Evolutionary conservation across 1,140 invertebrate species (phyloP), one percentile per base, ranked within the genome.

Genomic region (Scaptomyza graminum): DNA sequence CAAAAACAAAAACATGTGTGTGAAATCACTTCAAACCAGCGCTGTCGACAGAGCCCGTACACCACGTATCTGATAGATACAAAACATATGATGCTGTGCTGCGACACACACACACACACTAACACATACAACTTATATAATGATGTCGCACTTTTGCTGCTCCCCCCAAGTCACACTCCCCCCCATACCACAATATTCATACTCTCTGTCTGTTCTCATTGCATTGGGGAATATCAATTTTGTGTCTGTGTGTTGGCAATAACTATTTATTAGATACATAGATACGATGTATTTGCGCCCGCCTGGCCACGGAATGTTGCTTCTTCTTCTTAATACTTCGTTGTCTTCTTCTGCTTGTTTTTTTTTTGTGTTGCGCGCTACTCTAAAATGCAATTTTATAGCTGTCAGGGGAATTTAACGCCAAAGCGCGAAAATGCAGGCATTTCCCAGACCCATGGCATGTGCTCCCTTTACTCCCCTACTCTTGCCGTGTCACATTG

Each of bases 311-410:
- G 54, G 61, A 60, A 56, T 51, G 51, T 76, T 63, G 49, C 79
- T 43, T 54, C 51, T 70, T 67, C 16, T 73, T n/a, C n/a, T n/a
- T n/a, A n/a, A n/a, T n/a, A n/a, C n/a, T n/a, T 54, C n/a, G 34
- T 43, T 54, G 28, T 47, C 31, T 47, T 46, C 6, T 6, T 11
- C 12, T 22, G 25, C 37, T 4, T 57, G 50, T 31, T 50, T 15
- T 5, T 41, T 57, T 50, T 68, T 57, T 39, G 13, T 18, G 37
- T 44, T 44, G 28, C 55, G 44, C 55, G 55, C 82, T 88, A 74
- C 83, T 87, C 84, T 87, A 88, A 87, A 87, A 87, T 87, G 83
- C 83, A 87, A 87, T 87, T 87, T 87, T 87, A 87, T 87, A 87
- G 83, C 83, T 87, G 83, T 87, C 83, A 87, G 55, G 83, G 83